Evolutionary conservation across 2,113 vertebrate species (phyloP).

Genomic region (Ptilonorhynchus violaceus): DNA sequence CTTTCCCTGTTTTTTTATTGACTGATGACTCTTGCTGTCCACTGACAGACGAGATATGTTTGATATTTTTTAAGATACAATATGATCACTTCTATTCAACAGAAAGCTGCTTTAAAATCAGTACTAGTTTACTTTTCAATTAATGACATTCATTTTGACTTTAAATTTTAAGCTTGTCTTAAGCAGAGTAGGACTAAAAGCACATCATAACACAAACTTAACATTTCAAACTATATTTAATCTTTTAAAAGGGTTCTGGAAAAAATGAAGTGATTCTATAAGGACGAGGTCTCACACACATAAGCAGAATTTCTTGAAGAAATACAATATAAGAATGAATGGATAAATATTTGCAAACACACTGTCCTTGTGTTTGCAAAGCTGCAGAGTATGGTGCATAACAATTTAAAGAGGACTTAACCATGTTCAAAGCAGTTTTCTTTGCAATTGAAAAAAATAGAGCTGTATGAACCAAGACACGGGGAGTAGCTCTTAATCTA

Average conservation of each 20-base stretch:
- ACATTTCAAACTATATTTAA: background rate
- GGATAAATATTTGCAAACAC: background rate
- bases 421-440: background rate
- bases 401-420: background rate
- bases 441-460: background rate
- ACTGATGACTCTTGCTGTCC: background rate
- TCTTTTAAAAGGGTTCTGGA: background rate
- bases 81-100: background rate
- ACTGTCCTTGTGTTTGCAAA: background rate
- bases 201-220: background rate
- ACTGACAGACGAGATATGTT: background rate
- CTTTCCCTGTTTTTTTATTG: background rate
- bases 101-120: background rate
- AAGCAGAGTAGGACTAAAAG: background rate
- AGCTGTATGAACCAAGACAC: background rate
- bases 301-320: background rate
- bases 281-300: background rate
- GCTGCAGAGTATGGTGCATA: background rate
- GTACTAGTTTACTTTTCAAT: background rate
- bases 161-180: background rate
- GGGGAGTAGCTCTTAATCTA: background rate
- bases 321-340: background rate
- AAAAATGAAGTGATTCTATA: background rate
- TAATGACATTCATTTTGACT: background rate
- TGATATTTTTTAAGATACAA: background rate